Evolutionary conservation across 2,797 vertebrate species (phyloP).

Genomic region (Valencia hispanica): DNA sequence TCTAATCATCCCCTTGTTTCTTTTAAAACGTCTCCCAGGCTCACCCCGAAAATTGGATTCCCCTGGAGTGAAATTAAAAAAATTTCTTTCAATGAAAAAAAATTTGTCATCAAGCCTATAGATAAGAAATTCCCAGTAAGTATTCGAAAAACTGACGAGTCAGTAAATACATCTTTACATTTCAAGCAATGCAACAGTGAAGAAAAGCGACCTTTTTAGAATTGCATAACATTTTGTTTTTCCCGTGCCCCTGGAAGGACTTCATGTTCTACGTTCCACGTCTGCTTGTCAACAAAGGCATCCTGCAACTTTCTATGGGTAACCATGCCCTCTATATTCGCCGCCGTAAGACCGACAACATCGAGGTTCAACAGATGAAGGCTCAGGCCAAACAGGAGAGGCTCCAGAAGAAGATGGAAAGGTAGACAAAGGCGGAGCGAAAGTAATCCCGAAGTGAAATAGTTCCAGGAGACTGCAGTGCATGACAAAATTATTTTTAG

Average conservation of each 20-base stretch:
- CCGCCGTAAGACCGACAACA: slow-evolving; percentile 92
- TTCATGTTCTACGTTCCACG: slow-evolving; percentile 93
- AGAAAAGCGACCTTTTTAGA: neutral
- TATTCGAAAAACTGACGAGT: slow-evolving; percentile 36
- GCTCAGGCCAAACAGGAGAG: slow-evolving; percentile 94
- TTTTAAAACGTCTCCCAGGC: slow-evolving; percentile 69
- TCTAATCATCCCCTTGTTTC: neutral
- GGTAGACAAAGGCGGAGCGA: slow-evolving; percentile 70
- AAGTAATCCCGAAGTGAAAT: too few relatives aligned
- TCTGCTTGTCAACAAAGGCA: slow-evolving; percentile 92
- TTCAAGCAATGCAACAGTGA: neutral
- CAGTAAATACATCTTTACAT: neutral
- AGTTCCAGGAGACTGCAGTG: too few relatives aligned
- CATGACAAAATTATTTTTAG: neutral
- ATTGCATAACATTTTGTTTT: neutral
- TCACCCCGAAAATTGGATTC: slow-evolving; percentile 97
- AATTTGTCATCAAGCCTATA: slow-evolving; percentile 96
- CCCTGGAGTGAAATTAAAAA: slow-evolving; percentile 99
- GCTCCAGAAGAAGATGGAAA: slow-evolving; percentile 91
- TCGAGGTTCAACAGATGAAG: slow-evolving; percentile 99
- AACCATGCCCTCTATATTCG: slow-evolving; percentile 96
- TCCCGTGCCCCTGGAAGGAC: slow-evolving; percentile 77
- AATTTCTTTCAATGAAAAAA: slow-evolving; percentile 96
- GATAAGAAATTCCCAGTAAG: slow-evolving; percentile 96
- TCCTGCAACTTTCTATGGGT: slow-evolving; percentile 94